Evolutionary conservation across 2,113 vertebrate species (phyloP), one percentile per base, ranked within the genome.

Genomic region (Pelobates fuscus): DNA sequence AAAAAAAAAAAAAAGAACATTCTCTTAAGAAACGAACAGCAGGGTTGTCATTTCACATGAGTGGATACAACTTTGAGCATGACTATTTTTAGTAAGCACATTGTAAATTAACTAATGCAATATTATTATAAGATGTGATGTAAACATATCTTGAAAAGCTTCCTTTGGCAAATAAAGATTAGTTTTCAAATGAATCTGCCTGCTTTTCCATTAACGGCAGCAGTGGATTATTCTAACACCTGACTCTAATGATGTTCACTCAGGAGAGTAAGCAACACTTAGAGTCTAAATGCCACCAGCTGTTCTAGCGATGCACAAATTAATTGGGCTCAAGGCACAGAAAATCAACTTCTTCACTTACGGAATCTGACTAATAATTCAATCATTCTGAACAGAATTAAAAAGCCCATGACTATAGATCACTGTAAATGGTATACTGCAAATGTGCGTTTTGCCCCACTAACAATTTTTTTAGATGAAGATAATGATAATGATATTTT

Each of bases 241-340:
- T 90, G 90, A 92, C 88, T 94, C 88, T 94, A 93, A 94, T 88
- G 88, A 94, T 87, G 87, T 89, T 85, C 79, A 86, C 88, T 89
- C 88, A 82, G 78, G 89, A 91, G 90, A 89, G 81, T 87, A 88
- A 88, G 85, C 83, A 92, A 83, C 89, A 92, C 87, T 93, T 88
- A 92, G 82, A 92, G 84, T 88, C 84, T 86, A 94, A 93, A 93
- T 90, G 89, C 88, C 88, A 93, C 85, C 88, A 94, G 91, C 87
- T 93, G 88, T 92, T 91, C 87, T 82, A 87, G 61, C 89, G 88
- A 89, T 91, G 83, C 83, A 86, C 84, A 84, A 91, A 94, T 89
- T 92, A 89, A 94, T 83, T 93, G 89, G 89, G 89, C 91, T 89
- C 86, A 82, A 61, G 70, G 81, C 70, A 79, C 55, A 46, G 25